phyloP scores from a whole-genome alignment of 2,888 invertebrate species.

The Plutella xylostella region DNA sequence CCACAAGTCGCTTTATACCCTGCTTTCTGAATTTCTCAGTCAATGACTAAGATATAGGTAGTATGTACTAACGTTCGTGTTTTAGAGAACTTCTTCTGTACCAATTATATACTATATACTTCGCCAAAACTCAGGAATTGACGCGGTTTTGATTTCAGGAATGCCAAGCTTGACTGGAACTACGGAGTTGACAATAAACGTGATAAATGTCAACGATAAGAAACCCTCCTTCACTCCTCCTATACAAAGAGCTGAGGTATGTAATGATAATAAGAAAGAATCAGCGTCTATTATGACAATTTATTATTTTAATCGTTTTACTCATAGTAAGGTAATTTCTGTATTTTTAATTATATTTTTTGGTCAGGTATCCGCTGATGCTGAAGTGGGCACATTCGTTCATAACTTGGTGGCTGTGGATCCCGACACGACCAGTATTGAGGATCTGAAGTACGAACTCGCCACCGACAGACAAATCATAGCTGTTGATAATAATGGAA shows the following conservation, averaged over 20 bases:
- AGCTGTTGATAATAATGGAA: conserved; percentile 86
- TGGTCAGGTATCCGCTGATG: conserved; percentile 79
- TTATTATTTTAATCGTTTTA: background rate
- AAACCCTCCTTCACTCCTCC: conserved; percentile 84
- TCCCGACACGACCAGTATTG: conserved; percentile 79
- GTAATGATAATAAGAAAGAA: background rate
- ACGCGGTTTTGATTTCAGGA: too few relatives aligned
- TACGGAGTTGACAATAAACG: conserved; percentile 80
- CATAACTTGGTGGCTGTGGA: conserved; percentile 81
- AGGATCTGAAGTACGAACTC: conserved; percentile 74
- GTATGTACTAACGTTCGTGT: too few relatives aligned
- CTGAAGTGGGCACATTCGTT: conserved; percentile 76
- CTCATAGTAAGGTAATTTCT: background rate
- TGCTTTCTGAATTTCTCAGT: too few relatives aligned
- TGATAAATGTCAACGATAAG: conserved; percentile 91
- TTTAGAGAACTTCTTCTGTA: too few relatives aligned
- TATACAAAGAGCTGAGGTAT: conserved; percentile 81
- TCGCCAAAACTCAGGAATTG: too few relatives aligned
- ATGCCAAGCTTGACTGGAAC: conserved; percentile 86
- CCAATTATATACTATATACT: too few relatives aligned
- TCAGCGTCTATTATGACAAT: background rate
- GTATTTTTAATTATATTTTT: background rate
- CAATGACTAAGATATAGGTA: too few relatives aligned
- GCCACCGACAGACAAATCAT: conserved; percentile 77
- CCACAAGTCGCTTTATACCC: too few relatives aligned